Percentiles rank a stretch among this genome's conserved stretches.
Evolutionary conservation across 1,140 invertebrate species (phyloP).

Genomic region (Sycobia sp.): DNA sequence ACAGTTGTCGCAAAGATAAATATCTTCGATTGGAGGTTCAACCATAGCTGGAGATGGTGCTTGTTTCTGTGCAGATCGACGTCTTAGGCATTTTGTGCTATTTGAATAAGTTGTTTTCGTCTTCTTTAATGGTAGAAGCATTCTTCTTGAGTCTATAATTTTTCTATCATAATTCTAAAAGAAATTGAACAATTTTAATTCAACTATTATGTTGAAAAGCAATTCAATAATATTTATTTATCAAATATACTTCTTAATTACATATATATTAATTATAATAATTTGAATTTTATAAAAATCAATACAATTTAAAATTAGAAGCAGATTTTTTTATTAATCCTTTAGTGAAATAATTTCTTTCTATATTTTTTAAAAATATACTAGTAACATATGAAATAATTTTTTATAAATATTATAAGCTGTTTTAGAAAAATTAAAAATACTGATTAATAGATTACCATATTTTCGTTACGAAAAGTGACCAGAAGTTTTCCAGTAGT

Average conservation of each 20-base stretch:
- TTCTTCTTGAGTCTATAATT: slow-evolving; percentile 49
- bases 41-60: slow-evolving; percentile 58
- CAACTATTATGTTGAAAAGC: background rate
- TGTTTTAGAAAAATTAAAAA: too few species aligned
- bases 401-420: too few species aligned
- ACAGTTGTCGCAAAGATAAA: slow-evolving; percentile 77
- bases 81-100: slow-evolving; percentile 43
- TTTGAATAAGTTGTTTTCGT: slow-evolving; percentile 47
- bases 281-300: too few species aligned
- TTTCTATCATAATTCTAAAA: slow-evolving; percentile 57
- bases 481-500: slow-evolving; percentile 70
- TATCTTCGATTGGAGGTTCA: slow-evolving; percentile 66
- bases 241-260: too few species aligned
- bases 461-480: slow-evolving; percentile 77
- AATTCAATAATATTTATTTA: background rate
- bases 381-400: too few species aligned
- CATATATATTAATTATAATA: too few species aligned
- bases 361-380: too few species aligned
- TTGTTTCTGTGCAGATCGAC: slow-evolving; percentile 40
- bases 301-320: too few species aligned
- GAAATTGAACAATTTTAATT: background rate
- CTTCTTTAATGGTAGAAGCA: slow-evolving; percentile 46
- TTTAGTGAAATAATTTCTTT: too few species aligned
- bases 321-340: too few species aligned
- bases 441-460: too few species aligned